Evolutionary conservation across 2,888 invertebrate genomes (phyloP), one percentile per base, ranked within the genome.

Genomic region (Rhingia rostrata): DNA sequence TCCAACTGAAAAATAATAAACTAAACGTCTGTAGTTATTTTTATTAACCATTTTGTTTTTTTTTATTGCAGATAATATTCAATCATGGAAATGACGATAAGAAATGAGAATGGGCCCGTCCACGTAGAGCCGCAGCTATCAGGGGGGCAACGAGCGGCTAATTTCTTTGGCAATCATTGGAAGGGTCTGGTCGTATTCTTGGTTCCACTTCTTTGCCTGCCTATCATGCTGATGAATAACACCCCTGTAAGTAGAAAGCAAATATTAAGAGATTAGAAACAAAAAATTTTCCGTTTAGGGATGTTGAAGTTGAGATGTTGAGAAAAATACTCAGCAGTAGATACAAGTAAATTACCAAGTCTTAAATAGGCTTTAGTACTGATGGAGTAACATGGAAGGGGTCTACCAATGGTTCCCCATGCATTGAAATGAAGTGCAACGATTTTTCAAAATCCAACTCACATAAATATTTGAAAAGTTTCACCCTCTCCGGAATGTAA

Each of bases 141-240:
- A 33, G 75, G 74, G 32, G 41, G 86, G 0, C 87, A 84, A 5
- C 87, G 87, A 32, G 75, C 87, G 14, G 70, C 86, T 43, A 87
- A 86, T 64, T 95, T 95, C 88, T 87, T 95, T 4, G 90, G 92
- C 41, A 93, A 95, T 82, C 96, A 96, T 89, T 96, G 96, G 96
- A 94, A 94, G 89, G 94, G 95, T 2, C 87, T 96, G 0, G 92
- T 96, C 70, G 93, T 96, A 37, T 92, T 96, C 33, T 70, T 95
- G 33, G 94, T 95, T 87, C 96, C 96, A 0, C 86, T 96, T 4
- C 72, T 95, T 9, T 92, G 96, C 33, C 91, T 96, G 75, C 96
- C 96, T 0, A 92, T 96, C 78, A 93, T 96, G 78, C 90, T 95
- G 5, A 53, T 93, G 9, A 92, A 95, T 87, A 91, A 93, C 80